Evolutionary conservation across 2,888 invertebrate genomes (phyloP), one percentile per base, ranked within the genome.

Genomic region (Dasysyrphus albostriatus): DNA sequence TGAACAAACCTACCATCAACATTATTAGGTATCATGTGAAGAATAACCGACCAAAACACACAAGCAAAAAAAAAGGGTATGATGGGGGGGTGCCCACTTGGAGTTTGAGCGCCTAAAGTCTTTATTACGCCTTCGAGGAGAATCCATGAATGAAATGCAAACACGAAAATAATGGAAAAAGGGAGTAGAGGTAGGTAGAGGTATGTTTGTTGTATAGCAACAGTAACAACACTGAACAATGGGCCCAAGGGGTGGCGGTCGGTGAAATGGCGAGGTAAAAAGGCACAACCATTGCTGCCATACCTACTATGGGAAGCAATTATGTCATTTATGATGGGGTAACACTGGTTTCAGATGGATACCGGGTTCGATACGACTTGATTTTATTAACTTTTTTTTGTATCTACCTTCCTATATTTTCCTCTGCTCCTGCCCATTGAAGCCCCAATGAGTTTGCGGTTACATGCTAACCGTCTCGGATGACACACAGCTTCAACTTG

Each of bases 61-160:
- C 47, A 63, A 42, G 59, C 80, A 81, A 63, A 61, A 47, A 65
- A 72, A 65, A 72, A 77, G 72, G 82, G 77, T 72, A 54, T 61
- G 61, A 69, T 77, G 24, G 74, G 85, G 83, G 74, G 85, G 83
- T 75, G 87, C 87, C 87, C 87, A 75, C 78, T 87, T 87, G 79
- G 54, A 72, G 82, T 83, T 87, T 83, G 32, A 76, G 87, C 75
- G 78, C 87, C 87, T 83, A 87, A 83, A 83, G 87, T 87, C 78
- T 65, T 83, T 82, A 87, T 83, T 83, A 87, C 87, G 87, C 83
- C 87, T 83, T 87, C 87, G 83, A 87, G 72, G 83, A 87, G 78
- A 87, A 75, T 87, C 83, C 83, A 87, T 87, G 87, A 87, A 87
- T 87, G 87, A 87, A 87, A 83, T 79, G 87, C 78, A 87, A 87